Base-by-base conservation (phyloP, 2,113 vertebrate species). In the Delphinapterus leucas region DNA sequence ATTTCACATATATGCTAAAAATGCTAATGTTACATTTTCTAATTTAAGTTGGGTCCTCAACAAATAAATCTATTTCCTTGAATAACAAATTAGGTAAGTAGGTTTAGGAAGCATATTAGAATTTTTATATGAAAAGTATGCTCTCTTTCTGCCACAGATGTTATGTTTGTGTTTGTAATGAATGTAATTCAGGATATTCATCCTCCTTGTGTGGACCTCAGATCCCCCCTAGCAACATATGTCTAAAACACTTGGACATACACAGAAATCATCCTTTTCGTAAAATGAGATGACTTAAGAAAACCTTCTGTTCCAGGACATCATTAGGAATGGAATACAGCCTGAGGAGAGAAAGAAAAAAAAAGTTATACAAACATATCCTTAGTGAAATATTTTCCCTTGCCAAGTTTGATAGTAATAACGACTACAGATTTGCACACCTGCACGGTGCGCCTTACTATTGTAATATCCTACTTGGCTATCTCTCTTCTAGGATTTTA, bases 331-430 rank as follows among this genome's bases (percentile, higher is more conserved):
- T 80, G 74, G 74, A 55, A 86, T 68, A 60, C 47, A 98, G 96
- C 87, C 97, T 98, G 83, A 87, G 86, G 63, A 86, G 17, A 95
- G 87, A 92, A 80, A 68, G 47, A 92, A 70, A 79, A 93, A 93
- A 97, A 91, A 14, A 70, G n/a, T 96, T 81, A 97, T 0, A 79
- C 1, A 25, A 58, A 67, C 17, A 36, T 41, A 8, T 71, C 41
- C 49, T 92, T 68, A 23, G 25, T 36, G 33, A 88, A 63, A 0
- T 36, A 26, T 73, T 18, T 1, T 3, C 12, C 71, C 25, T 74
- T 85, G 23, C 8, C 25, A 44, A 31, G 21, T 17, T 67, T 92
- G 44, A 36, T 81, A 97, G 73, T 90, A 84, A 81, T 61, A 14
- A 77, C 5, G 6, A 7, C 73, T 10, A 21, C 6, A 38, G 92